These are phyloP conservation scores for Loriculus beryllinus DNA, from an alignment of 2,797 vertebrate genomes.

Conservation along the genomic window DNA sequence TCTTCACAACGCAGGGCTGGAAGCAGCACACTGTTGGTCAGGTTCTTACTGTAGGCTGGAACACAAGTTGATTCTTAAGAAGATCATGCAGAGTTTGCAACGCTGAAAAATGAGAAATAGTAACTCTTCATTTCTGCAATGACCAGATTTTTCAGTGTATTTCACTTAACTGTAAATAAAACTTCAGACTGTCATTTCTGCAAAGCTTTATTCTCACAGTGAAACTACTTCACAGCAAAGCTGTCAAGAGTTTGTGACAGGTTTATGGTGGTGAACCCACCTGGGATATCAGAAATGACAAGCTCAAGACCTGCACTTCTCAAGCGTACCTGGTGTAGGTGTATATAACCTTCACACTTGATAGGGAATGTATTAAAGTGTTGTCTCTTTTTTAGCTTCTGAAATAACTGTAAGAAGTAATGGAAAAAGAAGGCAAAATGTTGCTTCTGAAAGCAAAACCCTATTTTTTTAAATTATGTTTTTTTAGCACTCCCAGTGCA, in stretches of 20 bases:
- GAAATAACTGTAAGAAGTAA: not conserved
- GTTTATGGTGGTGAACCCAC: not conserved
- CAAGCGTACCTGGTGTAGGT: not conserved
- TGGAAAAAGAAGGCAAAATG: not conserved
- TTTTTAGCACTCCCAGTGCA: not conserved
- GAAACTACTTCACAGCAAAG: not conserved
- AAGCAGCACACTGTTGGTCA: not conserved
- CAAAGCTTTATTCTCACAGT: not conserved
- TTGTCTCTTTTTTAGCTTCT: not conserved
- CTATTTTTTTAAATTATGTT: not conserved
- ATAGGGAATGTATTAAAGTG: not conserved
- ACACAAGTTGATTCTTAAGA: not conserved
- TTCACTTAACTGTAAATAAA: not conserved
- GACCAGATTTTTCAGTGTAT: not conserved
- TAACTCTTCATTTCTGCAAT: not conserved
- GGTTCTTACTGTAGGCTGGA: not conserved
- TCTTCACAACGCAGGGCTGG: not conserved
- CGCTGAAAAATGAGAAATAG: not conserved
- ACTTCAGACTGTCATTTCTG: not conserved
- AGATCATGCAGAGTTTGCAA: not conserved
- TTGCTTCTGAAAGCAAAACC: not conserved
- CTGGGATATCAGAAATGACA: not conserved
- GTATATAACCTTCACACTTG: not conserved
- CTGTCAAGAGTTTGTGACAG: not conserved
- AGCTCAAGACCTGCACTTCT: not conserved